Evolutionary conservation across 2,113 vertebrate species (phyloP), one percentile per base, ranked within the genome.

Genomic region (Eretmochelys imbricata): DNA sequence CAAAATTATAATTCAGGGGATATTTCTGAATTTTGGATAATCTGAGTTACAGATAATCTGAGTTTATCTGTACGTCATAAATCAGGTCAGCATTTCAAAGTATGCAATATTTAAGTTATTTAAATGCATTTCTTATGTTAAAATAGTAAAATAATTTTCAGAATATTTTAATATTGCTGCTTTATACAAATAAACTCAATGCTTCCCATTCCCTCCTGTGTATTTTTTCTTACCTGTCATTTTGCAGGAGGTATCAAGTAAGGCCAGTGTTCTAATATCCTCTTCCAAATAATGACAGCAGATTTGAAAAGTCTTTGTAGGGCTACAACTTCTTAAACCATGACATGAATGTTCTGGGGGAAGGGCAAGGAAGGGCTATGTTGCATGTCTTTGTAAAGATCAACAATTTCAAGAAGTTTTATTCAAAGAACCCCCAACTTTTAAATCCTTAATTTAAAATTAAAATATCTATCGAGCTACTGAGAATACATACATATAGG

Each of bases 151-250:
- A 50, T 29, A 46, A 62, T 24, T 88, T 81, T 53, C 17, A 75
- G 1, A 80, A 65, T 35, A 49, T 27, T 5, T 49, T 38, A 51
- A 22, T 72, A 76, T 83, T 75, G 50, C 78, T 85, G 72, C 69
- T 76, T 90, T 49, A 87, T 35, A 76, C 69, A 94, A 79, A 48
- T 84, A 87, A 35, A 93, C 57, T 48, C 76, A 80, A 82, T 10
- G 1, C 17, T 85, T 81, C 97, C 95, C 94, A 5, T n/a, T 80
- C 85, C 95, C 92, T 96, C 93, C 80, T 93, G 80, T 6, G 80
- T 76, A 27, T 85, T 62, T 42, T 29, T 95, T 95, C 97, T 98
- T 98, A 98, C 97, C 97, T 98, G 96, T 95, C 59, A 38, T 84
- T 96, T 8, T 96, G 95, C 78, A 97, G 97, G 93, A 91, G 97